These are phyloP conservation scores for Andrena fulva DNA, from an alignment of 2,888 invertebrate species.

Conservation along the genomic window DNA sequence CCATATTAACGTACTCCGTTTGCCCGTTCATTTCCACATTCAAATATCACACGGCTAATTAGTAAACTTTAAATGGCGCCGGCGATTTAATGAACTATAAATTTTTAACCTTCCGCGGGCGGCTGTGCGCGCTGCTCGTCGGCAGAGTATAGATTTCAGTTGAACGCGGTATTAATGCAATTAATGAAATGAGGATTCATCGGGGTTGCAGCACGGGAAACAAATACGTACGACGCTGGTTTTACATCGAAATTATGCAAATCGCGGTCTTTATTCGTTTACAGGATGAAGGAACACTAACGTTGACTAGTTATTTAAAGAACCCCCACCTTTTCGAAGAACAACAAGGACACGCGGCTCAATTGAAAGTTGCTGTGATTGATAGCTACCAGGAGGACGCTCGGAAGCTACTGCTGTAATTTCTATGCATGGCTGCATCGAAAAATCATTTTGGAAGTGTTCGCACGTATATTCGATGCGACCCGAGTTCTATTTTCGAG, in stretches of 20 bases:
- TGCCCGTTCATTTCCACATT: slow-evolving; percentile 33
- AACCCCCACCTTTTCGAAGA: not conserved
- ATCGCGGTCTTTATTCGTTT: not conserved
- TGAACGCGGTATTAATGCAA: slow-evolving; percentile 22
- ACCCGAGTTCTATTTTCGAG: no score
- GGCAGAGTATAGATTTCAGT: slow-evolving; percentile 29
- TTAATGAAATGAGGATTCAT: not conserved
- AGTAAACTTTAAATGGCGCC: slow-evolving; percentile 44
- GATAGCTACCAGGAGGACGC: slow-evolving; percentile 23
- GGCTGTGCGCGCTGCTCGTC: not conserved
- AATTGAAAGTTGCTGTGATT: slow-evolving; percentile 44
- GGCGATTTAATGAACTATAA: slow-evolving; percentile 51
- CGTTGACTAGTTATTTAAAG: slow-evolving; percentile 11
- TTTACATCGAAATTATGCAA: slow-evolving; percentile 16
- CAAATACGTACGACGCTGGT: not conserved
- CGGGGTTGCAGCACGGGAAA: not conserved
- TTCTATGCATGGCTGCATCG: slow-evolving; percentile 27
- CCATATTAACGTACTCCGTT: slow-evolving; percentile 40
- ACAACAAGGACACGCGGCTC: slow-evolving; percentile 12
- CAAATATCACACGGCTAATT: slow-evolving; percentile 48
- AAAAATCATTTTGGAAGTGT: slow-evolving; percentile 34
- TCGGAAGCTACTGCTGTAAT: slow-evolving; percentile 14
- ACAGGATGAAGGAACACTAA: not conserved
- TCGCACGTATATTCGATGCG: no score
- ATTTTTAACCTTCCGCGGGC: slow-evolving; percentile 35